Evolutionary conservation across 2,113 vertebrate genomes (phyloP), one percentile per base, ranked within the genome.

Genomic region (Prietella phreatophila): DNA sequence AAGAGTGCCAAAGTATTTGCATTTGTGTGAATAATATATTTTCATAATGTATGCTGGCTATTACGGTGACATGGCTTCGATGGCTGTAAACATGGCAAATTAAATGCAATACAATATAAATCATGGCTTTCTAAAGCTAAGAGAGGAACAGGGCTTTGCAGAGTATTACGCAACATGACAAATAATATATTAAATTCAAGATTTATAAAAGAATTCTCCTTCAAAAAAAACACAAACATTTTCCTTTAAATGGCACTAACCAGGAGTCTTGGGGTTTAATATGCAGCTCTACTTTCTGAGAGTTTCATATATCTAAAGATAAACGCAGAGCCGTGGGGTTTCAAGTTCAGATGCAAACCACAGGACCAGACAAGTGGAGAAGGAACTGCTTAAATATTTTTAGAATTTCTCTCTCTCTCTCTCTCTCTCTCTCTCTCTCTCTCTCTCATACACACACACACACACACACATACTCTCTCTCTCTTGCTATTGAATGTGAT

Each of bases 291-390:
- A 50, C 78, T 81, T 53, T 33, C 47, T 39, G 61, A 69, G 47
- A 53, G 33, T 65, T 81, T 56, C 36, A 61, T 36, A 82, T 33
- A 56, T 69, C 79, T 81, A 56, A 82, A 82, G 79, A 87, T 81
- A 87, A 87, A 25, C 17, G 5, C 86, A 87, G 63, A 86, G 78
- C 79, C 36, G 14, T 69, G 86, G 79, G 86, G 30, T 55, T 86
- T 81, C 50, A 69, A 56, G 63, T 86, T 65, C 42, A 67, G 76
- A 55, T 17, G 79, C 50, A 36, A 87, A 55, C 80, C 60, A 20
- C 47, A 69, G 47, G 50, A 65, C 50, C 50, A 58, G 65, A 87
- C 75, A 81, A 81, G 78, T 19, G 11, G 53, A 56, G 61, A 58
- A 42, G 36, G 39, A 82, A n/a, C 78, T 56, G 30, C 47, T 80